phyloP scores from a whole-genome alignment of 2,113 vertebrate species.

The Emberiza fucata region DNA sequence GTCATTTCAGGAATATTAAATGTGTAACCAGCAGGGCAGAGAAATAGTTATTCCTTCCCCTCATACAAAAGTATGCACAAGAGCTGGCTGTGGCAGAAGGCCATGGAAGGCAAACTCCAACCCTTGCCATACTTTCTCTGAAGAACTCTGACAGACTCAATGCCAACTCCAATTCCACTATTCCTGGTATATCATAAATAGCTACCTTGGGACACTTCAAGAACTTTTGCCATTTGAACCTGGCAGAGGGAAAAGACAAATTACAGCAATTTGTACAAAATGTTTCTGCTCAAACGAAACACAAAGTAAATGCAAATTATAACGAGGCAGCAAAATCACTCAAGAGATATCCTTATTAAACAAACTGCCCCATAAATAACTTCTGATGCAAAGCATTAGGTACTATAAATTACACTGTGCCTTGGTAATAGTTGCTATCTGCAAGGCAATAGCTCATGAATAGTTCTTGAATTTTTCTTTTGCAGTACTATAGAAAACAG shows the following conservation, averaged over 20 bases:
- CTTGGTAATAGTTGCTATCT: not conserved
- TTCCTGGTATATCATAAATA: not conserved
- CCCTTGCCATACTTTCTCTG: not conserved
- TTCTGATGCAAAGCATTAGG: not conserved
- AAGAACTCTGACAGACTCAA: not conserved
- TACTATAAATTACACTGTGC: not conserved
- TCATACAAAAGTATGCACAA: rapidly evolving
- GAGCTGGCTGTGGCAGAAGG: not conserved
- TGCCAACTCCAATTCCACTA: not conserved
- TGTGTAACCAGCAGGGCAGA: not conserved
- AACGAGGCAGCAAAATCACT: not conserved
- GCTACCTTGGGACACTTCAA: not conserved
- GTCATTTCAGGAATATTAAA: not conserved
- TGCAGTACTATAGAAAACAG: not conserved
- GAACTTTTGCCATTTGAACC: not conserved
- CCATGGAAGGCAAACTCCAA: not conserved
- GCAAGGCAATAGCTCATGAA: not conserved
- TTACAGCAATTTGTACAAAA: not conserved
- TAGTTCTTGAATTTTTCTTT: not conserved
- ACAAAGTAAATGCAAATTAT: not conserved
- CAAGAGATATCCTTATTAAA: not conserved
- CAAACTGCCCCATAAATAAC: not conserved
- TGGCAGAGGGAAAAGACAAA: not conserved
- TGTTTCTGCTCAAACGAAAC: not conserved
- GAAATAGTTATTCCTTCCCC: not conserved